These are phyloP conservation scores for Gopherus evgoodei DNA, from an alignment of 2,113 vertebrate species.

Conservation along the genomic window DNA sequence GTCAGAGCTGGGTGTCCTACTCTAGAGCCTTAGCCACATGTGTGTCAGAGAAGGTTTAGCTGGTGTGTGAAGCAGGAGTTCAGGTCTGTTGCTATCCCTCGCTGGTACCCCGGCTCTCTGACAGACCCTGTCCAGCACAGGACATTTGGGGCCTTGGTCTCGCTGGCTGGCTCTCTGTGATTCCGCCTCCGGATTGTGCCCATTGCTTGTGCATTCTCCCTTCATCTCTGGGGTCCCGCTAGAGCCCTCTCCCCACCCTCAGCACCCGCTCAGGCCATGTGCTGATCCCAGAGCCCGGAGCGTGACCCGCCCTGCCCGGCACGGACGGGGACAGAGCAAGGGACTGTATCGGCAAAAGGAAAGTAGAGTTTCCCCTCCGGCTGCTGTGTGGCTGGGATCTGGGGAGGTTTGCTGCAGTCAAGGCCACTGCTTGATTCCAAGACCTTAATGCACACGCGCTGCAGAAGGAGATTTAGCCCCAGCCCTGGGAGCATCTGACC, in stretches of 20 bases:
- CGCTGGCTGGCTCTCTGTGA: background rate
- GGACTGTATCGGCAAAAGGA: background rate
- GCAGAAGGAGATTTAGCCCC: background rate
- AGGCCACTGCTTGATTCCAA: background rate
- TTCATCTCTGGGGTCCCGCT: background rate
- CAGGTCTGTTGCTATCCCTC: fast-evolving
- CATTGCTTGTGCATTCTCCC: background rate
- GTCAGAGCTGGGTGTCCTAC: background rate
- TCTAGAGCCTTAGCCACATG: fast-evolving
- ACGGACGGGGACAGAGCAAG: background rate
- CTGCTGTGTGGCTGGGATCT: background rate
- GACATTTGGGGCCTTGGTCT: background rate
- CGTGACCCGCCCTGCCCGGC: background rate
- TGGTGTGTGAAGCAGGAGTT: fast-evolving
- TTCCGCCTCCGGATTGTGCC: background rate
- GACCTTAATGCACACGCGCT: background rate
- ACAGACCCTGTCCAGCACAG: fast-evolving
- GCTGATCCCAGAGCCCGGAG: background rate
- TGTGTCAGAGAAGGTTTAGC: fast-evolving
- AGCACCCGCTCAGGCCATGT: no score
- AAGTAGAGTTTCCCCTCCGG: background rate
- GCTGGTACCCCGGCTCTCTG: background rate
- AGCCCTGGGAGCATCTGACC: no score
- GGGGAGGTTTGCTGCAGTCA: background rate
- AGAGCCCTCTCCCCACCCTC: background rate